Evolutionary conservation across 2,797 vertebrate genomes (phyloP).

Genomic region (Nasua narica): DNA sequence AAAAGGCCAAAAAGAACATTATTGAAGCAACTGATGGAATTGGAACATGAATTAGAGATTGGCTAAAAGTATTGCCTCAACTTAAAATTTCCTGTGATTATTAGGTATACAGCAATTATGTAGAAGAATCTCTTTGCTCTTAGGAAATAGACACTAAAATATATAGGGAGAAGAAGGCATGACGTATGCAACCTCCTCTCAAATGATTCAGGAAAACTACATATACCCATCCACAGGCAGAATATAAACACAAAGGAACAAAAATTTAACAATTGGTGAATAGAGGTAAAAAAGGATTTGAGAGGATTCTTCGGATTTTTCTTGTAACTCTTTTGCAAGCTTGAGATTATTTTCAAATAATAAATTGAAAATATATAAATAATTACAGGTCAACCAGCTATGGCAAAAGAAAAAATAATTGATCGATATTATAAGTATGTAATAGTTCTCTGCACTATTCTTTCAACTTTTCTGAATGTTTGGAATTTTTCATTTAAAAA

Average conservation of each 20-base stretch:
- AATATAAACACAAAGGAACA: neutral
- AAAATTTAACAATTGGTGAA: neutral
- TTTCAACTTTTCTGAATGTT: neutral
- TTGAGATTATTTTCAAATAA: slow-evolving; percentile 15
- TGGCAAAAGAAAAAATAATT: neutral
- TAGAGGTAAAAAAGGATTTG: neutral
- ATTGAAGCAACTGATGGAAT: neutral
- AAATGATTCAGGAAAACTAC: neutral
- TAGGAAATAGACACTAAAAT: neutral
- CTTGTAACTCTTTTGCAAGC: neutral
- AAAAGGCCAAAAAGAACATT: neutral
- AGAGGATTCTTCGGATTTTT: neutral
- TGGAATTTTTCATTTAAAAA: neutral
- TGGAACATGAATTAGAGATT: neutral
- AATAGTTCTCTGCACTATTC: neutral
- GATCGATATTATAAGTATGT: neutral
- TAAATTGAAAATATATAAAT: neutral
- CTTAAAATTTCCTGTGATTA: neutral
- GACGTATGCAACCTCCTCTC: neutral
- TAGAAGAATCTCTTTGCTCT: neutral
- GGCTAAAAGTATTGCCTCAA: neutral
- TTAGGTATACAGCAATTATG: neutral
- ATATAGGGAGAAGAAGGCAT: neutral
- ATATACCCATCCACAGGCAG: neutral
- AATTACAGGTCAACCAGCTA: neutral